A percentile compares a stretch with the other conserved stretches of the same genome.
Conservation (phyloP, 2,888 invertebrate genomes). For the Pristionchus entomophagus region DNA sequence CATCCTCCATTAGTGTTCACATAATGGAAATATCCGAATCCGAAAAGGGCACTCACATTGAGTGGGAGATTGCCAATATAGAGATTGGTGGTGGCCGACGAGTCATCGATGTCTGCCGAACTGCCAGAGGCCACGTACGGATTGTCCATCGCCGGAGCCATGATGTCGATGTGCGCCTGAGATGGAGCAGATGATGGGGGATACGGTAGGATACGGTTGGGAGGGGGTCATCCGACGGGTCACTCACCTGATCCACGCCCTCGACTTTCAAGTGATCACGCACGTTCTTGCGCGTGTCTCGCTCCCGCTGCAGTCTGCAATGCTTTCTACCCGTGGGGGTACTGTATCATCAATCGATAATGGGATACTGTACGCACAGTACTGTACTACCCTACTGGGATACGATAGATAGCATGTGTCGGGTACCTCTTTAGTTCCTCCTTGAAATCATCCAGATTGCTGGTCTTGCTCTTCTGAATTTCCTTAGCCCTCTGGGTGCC, state of each 20-base stretch:
- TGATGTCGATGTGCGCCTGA: conserved; percentile 42
- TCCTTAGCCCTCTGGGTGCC: conserved; percentile 61
- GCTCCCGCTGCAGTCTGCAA: conserved; percentile 93
- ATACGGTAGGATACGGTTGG: conserved; percentile 34
- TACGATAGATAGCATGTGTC: no score
- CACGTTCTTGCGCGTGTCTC: conserved; percentile 92
- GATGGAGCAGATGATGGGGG: neutral
- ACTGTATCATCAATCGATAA: no score
- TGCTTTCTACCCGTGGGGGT: neutral
- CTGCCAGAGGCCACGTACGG: conserved; percentile 81
- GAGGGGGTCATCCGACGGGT: neutral
- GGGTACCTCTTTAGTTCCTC: conserved; percentile 92
- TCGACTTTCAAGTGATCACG: conserved; percentile 79
- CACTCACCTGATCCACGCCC: conserved; percentile 55
- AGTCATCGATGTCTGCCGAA: conserved; percentile 90
- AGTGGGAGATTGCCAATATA: conserved; percentile 97
- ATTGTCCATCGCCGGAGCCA: conserved; percentile 69
- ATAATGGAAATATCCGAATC: no score
- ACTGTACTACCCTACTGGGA: no score
- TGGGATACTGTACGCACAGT: no score
- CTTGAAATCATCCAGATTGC: conserved; percentile 96
- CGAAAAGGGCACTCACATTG: conserved; percentile 82
- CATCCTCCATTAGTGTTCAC: no score
- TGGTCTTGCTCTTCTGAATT: conserved; percentile 87
- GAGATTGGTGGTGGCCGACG: conserved; percentile 97